phyloP scores from a whole-genome alignment of 2,113 vertebrate species.

The Paracanthobrama guichenoti region DNA sequence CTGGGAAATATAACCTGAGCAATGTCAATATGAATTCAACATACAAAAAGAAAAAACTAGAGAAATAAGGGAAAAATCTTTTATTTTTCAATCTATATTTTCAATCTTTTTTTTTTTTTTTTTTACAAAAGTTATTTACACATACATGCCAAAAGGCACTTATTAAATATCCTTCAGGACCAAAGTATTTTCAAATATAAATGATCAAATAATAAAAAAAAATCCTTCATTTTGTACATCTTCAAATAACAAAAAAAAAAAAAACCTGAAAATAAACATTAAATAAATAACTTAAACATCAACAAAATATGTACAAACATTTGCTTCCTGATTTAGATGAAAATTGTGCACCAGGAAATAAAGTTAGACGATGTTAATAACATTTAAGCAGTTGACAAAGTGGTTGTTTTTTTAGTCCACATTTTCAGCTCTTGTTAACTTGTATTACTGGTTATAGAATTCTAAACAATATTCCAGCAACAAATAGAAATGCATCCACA shows the following conservation, averaged over 20 bases:
- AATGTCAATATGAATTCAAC: neutral
- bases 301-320: constrained; percentile 62
- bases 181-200: neutral
- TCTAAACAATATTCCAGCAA: constrained; percentile 21
- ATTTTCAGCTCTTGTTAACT: neutral
- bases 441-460: neutral
- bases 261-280: constrained; percentile 58
- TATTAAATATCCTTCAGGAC: constrained; percentile 50
- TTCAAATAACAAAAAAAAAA: constrained; percentile 42
- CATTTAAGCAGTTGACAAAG: neutral
- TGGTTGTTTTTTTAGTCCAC: neutral
- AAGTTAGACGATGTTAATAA: constrained; percentile 18
- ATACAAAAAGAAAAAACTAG: neutral
- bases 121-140: constrained; percentile 54
- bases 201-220: constrained; percentile 50
- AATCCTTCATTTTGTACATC: constrained; percentile 63
- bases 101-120: no score
- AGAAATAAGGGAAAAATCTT: neutral
- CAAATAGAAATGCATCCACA: neutral
- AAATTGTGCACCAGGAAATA: neutral
- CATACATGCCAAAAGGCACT: constrained; percentile 39
- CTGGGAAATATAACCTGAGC: neutral
- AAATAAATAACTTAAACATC: constrained; percentile 81
- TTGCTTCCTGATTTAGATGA: constrained; percentile 28
- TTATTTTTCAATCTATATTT: constrained; percentile 62